Percentiles rank a stretch among this genome's conserved stretches.
Evolutionary conservation across 2,113 vertebrate species (phyloP).

Genomic region (Semnornis frantzii): DNA sequence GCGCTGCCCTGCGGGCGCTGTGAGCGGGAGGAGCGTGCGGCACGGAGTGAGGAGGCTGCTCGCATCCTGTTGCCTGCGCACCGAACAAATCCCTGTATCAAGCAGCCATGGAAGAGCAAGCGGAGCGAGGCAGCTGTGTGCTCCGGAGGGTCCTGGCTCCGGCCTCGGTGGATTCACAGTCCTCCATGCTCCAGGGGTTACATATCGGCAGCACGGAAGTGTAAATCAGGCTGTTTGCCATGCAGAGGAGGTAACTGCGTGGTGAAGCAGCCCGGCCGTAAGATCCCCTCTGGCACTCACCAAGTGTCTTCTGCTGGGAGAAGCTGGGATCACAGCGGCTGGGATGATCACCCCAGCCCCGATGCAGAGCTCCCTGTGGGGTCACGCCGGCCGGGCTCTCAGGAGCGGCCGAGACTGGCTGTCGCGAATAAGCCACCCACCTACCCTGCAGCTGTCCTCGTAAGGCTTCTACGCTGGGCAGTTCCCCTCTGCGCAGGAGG

Average conservation of each 20-base stretch:
- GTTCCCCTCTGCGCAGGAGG: background rate
- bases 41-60: background rate
- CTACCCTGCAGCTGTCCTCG: background rate
- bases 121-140: rapidly evolving
- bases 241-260: background rate
- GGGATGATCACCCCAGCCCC: background rate
- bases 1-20: background rate
- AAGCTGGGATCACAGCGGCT: background rate
- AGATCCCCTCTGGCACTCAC: background rate
- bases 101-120: rapidly evolving
- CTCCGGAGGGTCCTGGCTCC: background rate
- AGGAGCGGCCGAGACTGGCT: background rate
- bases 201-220: background rate
- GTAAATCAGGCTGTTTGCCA: background rate
- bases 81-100: background rate
- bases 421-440: background rate
- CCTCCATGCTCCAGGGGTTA: background rate
- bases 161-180: background rate
- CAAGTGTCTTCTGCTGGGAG: constrained; percentile 28
- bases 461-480: background rate
- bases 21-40: background rate
- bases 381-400: background rate
- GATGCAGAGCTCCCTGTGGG: rapidly evolving
- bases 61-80: background rate
- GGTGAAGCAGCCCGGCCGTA: background rate